These are phyloP conservation scores for Ginglymostoma cirratum DNA, from an alignment of 2,113 vertebrate species.

Conservation along the genomic window DNA sequence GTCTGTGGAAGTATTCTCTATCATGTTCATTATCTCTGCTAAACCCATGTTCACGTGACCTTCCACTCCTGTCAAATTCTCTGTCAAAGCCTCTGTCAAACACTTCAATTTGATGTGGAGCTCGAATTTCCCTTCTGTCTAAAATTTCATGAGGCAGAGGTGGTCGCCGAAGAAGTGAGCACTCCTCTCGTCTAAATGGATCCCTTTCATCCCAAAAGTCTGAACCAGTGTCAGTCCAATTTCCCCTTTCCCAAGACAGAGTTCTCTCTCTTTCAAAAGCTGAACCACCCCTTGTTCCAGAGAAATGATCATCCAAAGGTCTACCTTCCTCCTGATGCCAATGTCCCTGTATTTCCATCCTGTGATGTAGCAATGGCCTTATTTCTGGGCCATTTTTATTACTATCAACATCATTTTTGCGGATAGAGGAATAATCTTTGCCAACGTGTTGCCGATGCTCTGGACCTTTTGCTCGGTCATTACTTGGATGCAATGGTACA, in stretches of 20 bases:
- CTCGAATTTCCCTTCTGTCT: constrained; percentile 36
- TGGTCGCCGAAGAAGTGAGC: constrained; percentile 60
- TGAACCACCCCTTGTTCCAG: constrained; percentile 46
- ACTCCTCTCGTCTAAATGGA: constrained; percentile 68
- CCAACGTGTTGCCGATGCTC: not conserved
- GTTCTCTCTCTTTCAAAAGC: constrained; percentile 57
- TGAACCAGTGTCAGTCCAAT: constrained; percentile 70
- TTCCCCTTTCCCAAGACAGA: constrained; percentile 66
- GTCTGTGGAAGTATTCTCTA: constrained; percentile 62
- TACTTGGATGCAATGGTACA: not conserved
- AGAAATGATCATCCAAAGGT: constrained; percentile 26
- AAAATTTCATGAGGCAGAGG: constrained; percentile 53
- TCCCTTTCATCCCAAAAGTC: constrained; percentile 73
- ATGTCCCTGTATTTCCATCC: constrained; percentile 2
- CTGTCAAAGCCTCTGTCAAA: constrained; percentile 54
- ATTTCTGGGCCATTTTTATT: not conserved
- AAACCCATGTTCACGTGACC: constrained; percentile 61
- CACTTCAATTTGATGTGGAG: not conserved
- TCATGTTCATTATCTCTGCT: constrained; percentile 65
- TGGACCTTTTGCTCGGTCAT: not conserved
- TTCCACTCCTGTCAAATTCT: constrained; percentile 63
- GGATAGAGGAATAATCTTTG: not conserved
- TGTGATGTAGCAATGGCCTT: constrained; percentile 2
- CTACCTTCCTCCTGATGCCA: constrained; percentile 29
- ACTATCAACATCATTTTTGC: constrained; percentile 2